A percentile compares a stretch with the other conserved stretches of the same genome.
Evolutionary conservation across 2,888 invertebrate genomes (phyloP).

Genomic region (Cephalotes varians): DNA sequence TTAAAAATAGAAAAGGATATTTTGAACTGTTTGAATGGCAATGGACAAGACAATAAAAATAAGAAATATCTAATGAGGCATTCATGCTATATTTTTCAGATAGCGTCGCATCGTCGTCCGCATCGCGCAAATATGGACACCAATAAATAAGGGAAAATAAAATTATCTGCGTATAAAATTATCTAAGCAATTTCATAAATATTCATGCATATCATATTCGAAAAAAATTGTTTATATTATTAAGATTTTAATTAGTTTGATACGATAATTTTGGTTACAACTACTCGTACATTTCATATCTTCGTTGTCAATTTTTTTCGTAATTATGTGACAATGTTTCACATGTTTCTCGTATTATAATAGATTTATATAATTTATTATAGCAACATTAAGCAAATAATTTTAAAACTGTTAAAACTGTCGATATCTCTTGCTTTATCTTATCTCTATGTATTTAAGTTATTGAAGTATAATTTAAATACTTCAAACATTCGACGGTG

Average conservation of each 20-base stretch:
- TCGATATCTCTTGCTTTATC: neutral
- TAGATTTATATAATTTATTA: slow-evolving; percentile 12
- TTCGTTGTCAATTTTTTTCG: neutral
- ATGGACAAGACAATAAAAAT: neutral
- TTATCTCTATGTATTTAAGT: neutral
- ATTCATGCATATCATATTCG: neutral
- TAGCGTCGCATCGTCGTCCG: slow-evolving; percentile 72
- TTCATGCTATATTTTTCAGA: slow-evolving; percentile 67
- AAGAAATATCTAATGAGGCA: neutral
- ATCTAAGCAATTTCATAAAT: slow-evolving; percentile 23
- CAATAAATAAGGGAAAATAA: slow-evolving; percentile 63
- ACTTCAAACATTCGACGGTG: no score
- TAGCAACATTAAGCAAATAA: neutral
- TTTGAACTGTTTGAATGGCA: neutral
- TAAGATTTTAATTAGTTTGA: neutral
- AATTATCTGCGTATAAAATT: neutral
- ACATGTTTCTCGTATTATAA: neutral
- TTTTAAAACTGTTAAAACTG: neutral
- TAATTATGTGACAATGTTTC: neutral
- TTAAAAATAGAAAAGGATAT: neutral
- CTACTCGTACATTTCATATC: neutral
- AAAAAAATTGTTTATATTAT: neutral
- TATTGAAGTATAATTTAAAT: neutral
- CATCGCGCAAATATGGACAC: slow-evolving; percentile 68
- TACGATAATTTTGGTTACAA: neutral